A percentile compares a stretch with the other conserved stretches of the same genome.
These are phyloP conservation scores for Papilio polyxenes DNA, from an alignment of 1,140 invertebrate species.

Conservation along the genomic window DNA sequence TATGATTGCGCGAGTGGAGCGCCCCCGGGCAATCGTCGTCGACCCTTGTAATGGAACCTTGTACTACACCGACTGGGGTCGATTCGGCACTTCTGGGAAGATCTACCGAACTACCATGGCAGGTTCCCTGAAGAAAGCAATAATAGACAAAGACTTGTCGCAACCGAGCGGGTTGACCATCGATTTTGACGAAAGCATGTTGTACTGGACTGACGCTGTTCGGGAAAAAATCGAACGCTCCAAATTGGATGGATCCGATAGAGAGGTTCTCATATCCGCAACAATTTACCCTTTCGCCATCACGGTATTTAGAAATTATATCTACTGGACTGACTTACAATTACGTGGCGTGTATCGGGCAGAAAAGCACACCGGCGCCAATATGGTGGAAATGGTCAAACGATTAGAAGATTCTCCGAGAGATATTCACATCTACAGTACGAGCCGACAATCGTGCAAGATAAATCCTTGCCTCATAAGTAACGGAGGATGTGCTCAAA, in stretches of 20 bases:
- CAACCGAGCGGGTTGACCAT: conserved; percentile 98
- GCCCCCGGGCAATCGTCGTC: conserved; percentile 96
- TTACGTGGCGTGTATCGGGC: conserved; percentile 96
- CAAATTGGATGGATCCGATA: conserved; percentile 90
- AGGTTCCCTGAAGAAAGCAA: conserved; percentile 93
- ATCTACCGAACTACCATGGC: conserved; percentile 98
- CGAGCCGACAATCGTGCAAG: conserved; percentile 89
- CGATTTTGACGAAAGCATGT: conserved; percentile 96
- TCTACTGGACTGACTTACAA: conserved; percentile 99
- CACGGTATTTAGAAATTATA: conserved; percentile 94
- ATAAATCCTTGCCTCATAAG: conserved; percentile 93
- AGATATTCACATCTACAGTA: conserved; percentile 94
- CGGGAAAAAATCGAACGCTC: conserved; percentile 98
- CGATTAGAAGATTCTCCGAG: conserved; percentile 93
- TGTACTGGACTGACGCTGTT: conserved; percentile 99
- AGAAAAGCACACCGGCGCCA: conserved; percentile 97
- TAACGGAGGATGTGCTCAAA: conserved; percentile 98
- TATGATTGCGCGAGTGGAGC: conserved; percentile 95
- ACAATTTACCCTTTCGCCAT: conserved; percentile 98
- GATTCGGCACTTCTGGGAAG: conserved; percentile 95
- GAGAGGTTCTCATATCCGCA: conserved; percentile 90
- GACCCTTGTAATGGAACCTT: conserved; percentile 97
- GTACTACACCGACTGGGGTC: conserved; percentile 96
- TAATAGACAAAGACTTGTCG: conserved; percentile 94
- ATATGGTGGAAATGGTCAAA: conserved; percentile 96